Evolutionary conservation across 2,797 vertebrate genomes (phyloP).

Genomic region (Molossus alvarezi): DNA sequence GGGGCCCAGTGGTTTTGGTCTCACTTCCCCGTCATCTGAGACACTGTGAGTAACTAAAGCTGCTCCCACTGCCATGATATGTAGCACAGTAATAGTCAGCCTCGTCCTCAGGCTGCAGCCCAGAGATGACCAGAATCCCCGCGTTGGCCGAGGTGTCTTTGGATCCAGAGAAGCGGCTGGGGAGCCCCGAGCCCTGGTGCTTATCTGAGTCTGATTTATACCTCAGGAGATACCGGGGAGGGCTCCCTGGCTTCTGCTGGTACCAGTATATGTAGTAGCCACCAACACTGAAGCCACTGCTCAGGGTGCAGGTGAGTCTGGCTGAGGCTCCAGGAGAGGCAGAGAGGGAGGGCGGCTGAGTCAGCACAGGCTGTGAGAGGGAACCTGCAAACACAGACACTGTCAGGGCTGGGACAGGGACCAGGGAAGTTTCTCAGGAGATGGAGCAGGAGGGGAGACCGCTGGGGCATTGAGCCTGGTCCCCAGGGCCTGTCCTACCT

Average conservation of each 20-base stretch:
- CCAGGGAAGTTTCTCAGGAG: not conserved
- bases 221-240: not conserved
- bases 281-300: not conserved
- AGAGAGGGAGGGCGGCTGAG: constrained; percentile 19
- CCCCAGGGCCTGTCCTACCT: not conserved
- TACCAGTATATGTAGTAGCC: accelerated
- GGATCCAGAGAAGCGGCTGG: not conserved
- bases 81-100: not conserved
- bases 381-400: not conserved
- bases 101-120: constrained; percentile 12
- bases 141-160: not conserved
- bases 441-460: not conserved
- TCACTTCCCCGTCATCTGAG: not conserved
- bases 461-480: accelerated
- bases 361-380: not conserved
- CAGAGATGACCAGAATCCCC: not conserved
- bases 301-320: constrained; percentile 38
- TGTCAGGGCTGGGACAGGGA: too few species aligned
- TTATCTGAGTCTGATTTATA: not conserved
- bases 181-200: not conserved
- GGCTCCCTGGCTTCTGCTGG: not conserved
- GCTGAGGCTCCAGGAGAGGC: not conserved
- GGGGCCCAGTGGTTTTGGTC: not conserved
- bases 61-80: not conserved
- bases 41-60: not conserved